Base-by-base conservation (phyloP, 2,888 invertebrate genomes). In the Latrodectus hesperus region DNA sequence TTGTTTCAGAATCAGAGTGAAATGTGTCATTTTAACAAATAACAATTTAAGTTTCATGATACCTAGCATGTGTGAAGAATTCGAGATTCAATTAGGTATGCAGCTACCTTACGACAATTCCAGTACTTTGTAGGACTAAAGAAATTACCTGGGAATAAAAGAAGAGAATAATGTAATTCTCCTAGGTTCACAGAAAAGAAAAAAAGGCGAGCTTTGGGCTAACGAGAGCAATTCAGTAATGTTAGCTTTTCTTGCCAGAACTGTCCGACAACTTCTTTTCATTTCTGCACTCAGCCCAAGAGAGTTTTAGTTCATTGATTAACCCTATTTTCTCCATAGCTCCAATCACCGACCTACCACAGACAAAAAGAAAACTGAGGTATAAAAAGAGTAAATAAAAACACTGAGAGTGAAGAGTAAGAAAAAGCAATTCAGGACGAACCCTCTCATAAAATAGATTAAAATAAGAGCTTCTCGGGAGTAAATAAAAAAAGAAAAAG, bases 211-310 rank as follows among this genome's bases (percentile, higher is more conserved):
- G 73, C 73, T 73, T 51, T 73, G 8, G 11, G 78, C 38, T 84
- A 83, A 83, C 75, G 77, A 84, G 83, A 77, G 77, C 77, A 84
- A 84, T 84, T 73, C 49, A 65, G 84, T 84, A 84, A 84, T 84
- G 72, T 84, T 77, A 65, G 84, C 72, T 84, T 84, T 84, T 78
- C 73, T 75, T 55, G 67, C 52, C 64, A 16, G 38, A 68, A 55
- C 74, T 72, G 83, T 64, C 77, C 71, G 71, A 76, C 70, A 83
- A 83, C 68, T 79, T 80, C 80, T 80, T 73, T 80, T 65, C 60
- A 72, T 51, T 71, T 77, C 72, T 64, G 38, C 14, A 84, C 17
- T 51, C 64, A 72, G 64, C 77, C 72, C 55, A 72, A 53, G 77
- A 73, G 77, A 65, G 52, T 14, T 75, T 82, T 68, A 68, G 70